Evolutionary conservation across 1,140 invertebrate genomes (phyloP).

Genomic region (Macrostomum lignano): DNA sequence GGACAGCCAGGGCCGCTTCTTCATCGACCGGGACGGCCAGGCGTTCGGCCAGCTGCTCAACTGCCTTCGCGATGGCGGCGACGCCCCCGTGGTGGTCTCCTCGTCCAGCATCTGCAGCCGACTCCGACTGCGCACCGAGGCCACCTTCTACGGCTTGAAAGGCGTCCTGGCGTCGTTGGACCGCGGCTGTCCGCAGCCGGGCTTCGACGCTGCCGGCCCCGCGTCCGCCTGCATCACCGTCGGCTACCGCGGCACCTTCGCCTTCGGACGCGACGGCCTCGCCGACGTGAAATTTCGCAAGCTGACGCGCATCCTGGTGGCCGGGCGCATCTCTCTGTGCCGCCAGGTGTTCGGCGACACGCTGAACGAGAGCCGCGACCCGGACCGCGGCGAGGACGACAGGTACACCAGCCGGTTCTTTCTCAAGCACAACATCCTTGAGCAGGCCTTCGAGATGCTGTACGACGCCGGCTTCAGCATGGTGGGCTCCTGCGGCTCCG

Average conservation of each 20-base stretch:
- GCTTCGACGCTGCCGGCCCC: not conserved
- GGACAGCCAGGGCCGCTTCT: slow-evolving; percentile 64
- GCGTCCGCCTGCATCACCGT: slow-evolving; percentile 51
- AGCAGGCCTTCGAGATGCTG: slow-evolving; percentile 76
- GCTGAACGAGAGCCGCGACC: slow-evolving; percentile 70
- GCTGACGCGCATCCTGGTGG: slow-evolving; percentile 52
- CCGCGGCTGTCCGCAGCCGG: not conserved
- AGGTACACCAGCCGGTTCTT: slow-evolving; percentile 76
- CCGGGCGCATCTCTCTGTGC: slow-evolving; percentile 42
- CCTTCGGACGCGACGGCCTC: slow-evolving; percentile 68
- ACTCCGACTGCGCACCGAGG: slow-evolving; percentile 44
- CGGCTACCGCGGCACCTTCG: slow-evolving; percentile 75
- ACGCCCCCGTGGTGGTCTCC: slow-evolving; percentile 45
- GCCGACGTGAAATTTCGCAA: slow-evolving; percentile 84
- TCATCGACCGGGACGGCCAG: slow-evolving; percentile 82
- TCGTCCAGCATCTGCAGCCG: slow-evolving; percentile 69
- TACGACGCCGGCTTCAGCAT: slow-evolving; percentile 50
- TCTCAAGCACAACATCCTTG: slow-evolving; percentile 71
- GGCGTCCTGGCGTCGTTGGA: slow-evolving; percentile 10
- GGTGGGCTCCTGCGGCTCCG: slow-evolving; percentile 39
- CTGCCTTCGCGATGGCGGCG: slow-evolving; percentile 40
- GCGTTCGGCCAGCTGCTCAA: slow-evolving; percentile 91
- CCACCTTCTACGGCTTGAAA: slow-evolving; percentile 47
- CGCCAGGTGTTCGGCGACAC: slow-evolving; percentile 39
- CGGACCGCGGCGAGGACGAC: slow-evolving; percentile 46